These are phyloP conservation scores for Aphrophora alni DNA, from an alignment of 2,888 invertebrate genomes.

Conservation along the genomic window DNA sequence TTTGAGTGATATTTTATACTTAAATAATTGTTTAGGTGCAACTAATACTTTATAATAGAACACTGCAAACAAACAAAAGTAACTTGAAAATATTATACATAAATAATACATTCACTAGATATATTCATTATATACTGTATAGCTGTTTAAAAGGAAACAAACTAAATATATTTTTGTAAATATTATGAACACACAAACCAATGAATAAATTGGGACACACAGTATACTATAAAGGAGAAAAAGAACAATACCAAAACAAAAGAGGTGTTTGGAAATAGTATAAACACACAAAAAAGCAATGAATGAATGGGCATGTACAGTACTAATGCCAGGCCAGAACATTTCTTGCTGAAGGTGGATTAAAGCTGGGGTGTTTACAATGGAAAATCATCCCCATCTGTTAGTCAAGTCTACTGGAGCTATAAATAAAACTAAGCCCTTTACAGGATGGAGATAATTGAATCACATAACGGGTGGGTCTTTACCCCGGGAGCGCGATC, in stretches of 20 bases:
- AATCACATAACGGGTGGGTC: slow-evolving; percentile 9
- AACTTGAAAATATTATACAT: too few relatives aligned
- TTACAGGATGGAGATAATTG: slow-evolving; percentile 3
- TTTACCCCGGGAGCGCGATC: slow-evolving; percentile 6
- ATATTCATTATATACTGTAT: too few relatives aligned
- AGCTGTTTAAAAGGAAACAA: too few relatives aligned
- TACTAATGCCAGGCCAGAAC: not conserved
- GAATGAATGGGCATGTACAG: too few relatives aligned
- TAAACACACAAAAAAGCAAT: not conserved
- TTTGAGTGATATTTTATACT: too few relatives aligned
- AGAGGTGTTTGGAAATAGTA: not conserved
- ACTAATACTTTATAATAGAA: too few relatives aligned
- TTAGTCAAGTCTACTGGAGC: slow-evolving; percentile 20
- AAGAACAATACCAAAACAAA: not conserved
- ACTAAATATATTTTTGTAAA: too few relatives aligned
- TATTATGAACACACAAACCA: too few relatives aligned
- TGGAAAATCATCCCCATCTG: slow-evolving; percentile 37
- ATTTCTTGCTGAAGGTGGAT: slow-evolving; percentile 5
- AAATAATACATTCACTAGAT: too few relatives aligned
- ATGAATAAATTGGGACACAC: too few relatives aligned
- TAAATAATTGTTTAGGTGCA: too few relatives aligned
- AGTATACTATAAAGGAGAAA: not conserved
- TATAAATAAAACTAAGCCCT: slow-evolving; percentile 6
- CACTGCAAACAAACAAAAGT: too few relatives aligned
- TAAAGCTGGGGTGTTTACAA: slow-evolving; percentile 35